A percentile compares a stretch with the other conserved stretches of the same genome.
phyloP scores from a whole-genome alignment of 2,113 vertebrate genomes.

The Mohoua ochrocephala region DNA sequence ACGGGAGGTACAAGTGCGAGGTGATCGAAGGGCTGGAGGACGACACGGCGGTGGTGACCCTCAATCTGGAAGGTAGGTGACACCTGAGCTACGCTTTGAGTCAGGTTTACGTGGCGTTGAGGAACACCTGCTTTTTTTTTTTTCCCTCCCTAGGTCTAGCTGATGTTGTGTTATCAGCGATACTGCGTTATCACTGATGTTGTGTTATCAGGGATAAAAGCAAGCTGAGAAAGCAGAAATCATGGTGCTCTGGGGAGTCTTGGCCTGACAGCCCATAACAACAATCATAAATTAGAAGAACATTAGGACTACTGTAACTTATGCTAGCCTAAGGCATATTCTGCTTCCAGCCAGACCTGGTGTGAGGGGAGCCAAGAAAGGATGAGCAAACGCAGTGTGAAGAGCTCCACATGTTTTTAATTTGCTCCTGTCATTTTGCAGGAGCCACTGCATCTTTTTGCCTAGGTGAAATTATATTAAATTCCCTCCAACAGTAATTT shows the following conservation, averaged over 20 bases:
- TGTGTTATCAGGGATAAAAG: not conserved
- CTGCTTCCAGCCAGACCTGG: not conserved
- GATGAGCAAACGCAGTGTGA: not conserved
- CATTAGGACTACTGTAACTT: not conserved
- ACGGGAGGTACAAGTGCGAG: constrained; percentile 88
- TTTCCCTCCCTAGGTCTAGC: not conserved
- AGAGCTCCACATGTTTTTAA: not conserved
- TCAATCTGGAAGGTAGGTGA: constrained; percentile 80
- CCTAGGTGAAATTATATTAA: not conserved
- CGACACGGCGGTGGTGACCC: constrained; percentile 68
- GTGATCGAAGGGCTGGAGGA: constrained; percentile 86
- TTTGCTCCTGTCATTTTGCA: not conserved
- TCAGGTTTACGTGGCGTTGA: fast-evolving
- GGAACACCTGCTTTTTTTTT: not conserved
- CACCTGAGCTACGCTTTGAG: not conserved
- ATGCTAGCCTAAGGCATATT: fast-evolving
- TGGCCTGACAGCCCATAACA: not conserved
- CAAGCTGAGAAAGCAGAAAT: not conserved
- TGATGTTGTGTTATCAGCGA: no score
- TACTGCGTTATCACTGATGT: fast-evolving
- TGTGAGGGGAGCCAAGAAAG: not conserved
- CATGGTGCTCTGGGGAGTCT: not conserved
- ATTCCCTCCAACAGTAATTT: not conserved
- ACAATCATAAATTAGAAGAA: not conserved
- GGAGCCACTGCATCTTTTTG: not conserved